Evolutionary conservation across 2,797 vertebrate species (phyloP).

Genomic region (Catostomus latipinnis): DNA sequence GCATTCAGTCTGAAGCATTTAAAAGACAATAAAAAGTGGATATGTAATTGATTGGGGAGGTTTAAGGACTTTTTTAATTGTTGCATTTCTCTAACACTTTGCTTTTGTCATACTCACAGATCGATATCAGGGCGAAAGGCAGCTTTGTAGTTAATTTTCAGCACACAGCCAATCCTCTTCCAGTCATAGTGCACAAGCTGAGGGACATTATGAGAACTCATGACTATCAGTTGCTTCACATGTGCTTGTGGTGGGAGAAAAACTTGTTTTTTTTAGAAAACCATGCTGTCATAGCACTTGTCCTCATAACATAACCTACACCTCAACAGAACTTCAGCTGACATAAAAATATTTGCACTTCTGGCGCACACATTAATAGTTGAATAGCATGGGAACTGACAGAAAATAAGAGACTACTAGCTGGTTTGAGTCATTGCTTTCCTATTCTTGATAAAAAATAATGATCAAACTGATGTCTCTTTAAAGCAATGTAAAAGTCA

Average conservation of each 20-base stretch:
- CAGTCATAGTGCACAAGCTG: slow-evolving; percentile 45
- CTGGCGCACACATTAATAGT: no score
- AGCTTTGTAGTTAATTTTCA: slow-evolving; percentile 37
- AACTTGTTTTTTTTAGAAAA: neutral
- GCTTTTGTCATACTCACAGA: slow-evolving; percentile 30
- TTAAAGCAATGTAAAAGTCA: no score
- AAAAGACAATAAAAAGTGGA: no score
- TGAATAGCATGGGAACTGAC: no score
- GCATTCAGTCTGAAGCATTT: neutral
- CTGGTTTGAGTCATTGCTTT: no score
- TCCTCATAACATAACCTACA: neutral
- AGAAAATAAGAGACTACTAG: no score
- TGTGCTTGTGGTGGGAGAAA: neutral
- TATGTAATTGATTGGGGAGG: neutral
- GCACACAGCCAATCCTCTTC: slow-evolving; percentile 47
- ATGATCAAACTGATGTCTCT: no score
- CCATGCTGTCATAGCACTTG: neutral
- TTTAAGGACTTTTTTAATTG: neutral
- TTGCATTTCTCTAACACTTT: neutral
- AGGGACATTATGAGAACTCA: slow-evolving; percentile 11
- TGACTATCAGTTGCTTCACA: slow-evolving; percentile 12
- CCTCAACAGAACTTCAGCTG: no score
- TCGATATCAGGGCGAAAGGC: slow-evolving; percentile 15
- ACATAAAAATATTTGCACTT: no score
- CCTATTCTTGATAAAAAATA: no score